These are phyloP conservation scores for Leptodactylus fuscus DNA, from an alignment of 2,113 vertebrate species.

Conservation along the genomic window DNA sequence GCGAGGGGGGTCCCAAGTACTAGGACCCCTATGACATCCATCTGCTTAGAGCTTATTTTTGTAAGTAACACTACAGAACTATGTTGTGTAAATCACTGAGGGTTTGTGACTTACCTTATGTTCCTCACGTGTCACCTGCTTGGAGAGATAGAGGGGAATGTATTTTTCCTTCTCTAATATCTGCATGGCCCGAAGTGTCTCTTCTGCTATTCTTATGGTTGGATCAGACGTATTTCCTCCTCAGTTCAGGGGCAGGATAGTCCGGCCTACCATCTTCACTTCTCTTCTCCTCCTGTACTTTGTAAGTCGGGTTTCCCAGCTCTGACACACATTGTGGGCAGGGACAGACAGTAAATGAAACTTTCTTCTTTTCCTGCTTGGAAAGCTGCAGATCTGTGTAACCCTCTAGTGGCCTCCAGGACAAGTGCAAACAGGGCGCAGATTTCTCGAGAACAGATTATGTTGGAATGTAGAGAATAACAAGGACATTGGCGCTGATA, in stretches of 20 bases:
- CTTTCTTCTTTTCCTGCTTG: not conserved
- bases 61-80: too few species aligned
- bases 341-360: constrained; percentile 1
- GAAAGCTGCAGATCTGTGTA: not conserved
- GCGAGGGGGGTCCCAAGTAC: too few species aligned
- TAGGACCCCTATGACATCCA: too few species aligned
- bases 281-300: constrained; percentile 33
- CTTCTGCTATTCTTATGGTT: not conserved
- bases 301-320: constrained; percentile 36
- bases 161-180: not conserved
- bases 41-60: too few species aligned
- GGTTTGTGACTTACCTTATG: not conserved
- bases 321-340: constrained; percentile 27
- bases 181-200: not conserved
- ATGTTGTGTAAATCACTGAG: too few species aligned
- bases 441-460: not conserved
- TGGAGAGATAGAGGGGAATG: not conserved
- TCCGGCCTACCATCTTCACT: constrained; percentile 18
- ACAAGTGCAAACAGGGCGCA: not conserved
- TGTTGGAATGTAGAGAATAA: not conserved
- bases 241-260: constrained; percentile 13
- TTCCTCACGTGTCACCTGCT: not conserved
- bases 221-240: constrained; percentile 37
- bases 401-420: not conserved
- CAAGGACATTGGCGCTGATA: too few species aligned